Evolutionary conservation across 2,113 vertebrate species (phyloP).

Genomic region (Gallinago jamesoni): DNA sequence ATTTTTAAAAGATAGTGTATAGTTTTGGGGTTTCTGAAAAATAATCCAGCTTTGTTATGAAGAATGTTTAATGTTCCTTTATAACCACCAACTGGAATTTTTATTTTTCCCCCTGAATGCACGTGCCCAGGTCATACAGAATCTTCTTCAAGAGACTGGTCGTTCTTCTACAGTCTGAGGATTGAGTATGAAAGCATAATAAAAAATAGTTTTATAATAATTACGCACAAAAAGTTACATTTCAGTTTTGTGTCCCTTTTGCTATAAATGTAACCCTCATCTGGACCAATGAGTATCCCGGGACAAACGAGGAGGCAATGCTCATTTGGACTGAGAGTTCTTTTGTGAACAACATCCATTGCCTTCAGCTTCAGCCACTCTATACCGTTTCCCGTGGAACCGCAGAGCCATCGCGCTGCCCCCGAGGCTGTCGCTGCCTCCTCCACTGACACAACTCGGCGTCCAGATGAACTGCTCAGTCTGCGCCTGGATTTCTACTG

Average conservation of each 20-base stretch:
- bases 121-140: neutral
- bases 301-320: neutral
- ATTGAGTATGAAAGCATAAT: neutral
- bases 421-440: neutral
- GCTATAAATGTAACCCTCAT: neutral
- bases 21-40: neutral
- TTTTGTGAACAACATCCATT: neutral
- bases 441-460: neutral
- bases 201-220: neutral
- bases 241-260: neutral
- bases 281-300: neutral
- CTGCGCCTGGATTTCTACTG: neutral
- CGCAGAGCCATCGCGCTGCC: neutral
- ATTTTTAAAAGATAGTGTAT: neutral
- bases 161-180: neutral
- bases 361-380: neutral
- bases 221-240: neutral
- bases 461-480: neutral
- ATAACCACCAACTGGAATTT: neutral
- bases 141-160: neutral
- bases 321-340: neutral
- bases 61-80: neutral
- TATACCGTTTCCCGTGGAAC: too few species aligned
- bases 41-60: neutral
- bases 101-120: fast-evolving